Base-by-base conservation (phyloP, 2,113 vertebrate species). In the Lagopus leucura region DNA sequence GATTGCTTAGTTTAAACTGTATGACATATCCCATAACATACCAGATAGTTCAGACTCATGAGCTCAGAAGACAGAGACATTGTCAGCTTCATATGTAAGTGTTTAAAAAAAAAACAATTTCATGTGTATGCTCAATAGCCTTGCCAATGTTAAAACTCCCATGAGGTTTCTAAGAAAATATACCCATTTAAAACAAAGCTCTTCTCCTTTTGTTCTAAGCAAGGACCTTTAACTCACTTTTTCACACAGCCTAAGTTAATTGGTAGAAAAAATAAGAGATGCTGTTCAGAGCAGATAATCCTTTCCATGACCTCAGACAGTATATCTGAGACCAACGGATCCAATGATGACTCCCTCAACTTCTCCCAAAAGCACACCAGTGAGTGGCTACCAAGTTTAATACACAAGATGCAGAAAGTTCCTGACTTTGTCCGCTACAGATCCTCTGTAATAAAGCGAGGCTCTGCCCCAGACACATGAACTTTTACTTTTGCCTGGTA, bases 1-100 rank as follows among this genome's bases (percentile, higher is more conserved):
- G 78, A 80, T 57, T 88, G 91, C 93, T 95, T 32, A 89, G 75
- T 74, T 94, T 85, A 86, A 91, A 88, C 69, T 89, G 72, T 80
- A 71, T 60, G 60, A 71, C 75, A 85, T 79, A 94, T 22, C 67
- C 92, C 38, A 6, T 83, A 93, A 86, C 60, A 27, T 18, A 92
- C 72, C 64, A 93, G 52, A 73, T 63, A 92, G 78, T 48, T 88
- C 57, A 77, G 75, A 67, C 55, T 71, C 84, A 88, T 0, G 3
- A 89, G 34, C 75, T 82, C 83, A 84, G 63, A 86, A 90, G 85
- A 63, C 24, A 91, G 7, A 77, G 82, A 74, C 7, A 24, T 8
- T 58, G 30, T 17, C 43, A 47, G 82, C 71, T 47, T 66, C 27
- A 16, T 45, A 74, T 24, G 0, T 40, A 76, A 76, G 24, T 50